phyloP scores from a whole-genome alignment of 2,888 invertebrate genomes.

The Drosophila nr. perissopoda region DNA sequence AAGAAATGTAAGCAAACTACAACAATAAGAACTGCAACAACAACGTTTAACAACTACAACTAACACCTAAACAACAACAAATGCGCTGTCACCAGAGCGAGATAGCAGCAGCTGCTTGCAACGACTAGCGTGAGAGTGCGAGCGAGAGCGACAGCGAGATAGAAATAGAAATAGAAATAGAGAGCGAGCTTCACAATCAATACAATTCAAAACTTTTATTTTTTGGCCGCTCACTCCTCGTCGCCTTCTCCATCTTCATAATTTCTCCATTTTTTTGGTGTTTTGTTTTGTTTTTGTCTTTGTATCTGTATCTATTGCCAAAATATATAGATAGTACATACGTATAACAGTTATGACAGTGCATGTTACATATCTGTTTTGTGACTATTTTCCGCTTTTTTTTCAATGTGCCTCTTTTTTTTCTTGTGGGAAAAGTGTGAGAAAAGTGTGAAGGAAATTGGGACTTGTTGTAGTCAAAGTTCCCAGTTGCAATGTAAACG shows the following conservation, averaged over 20 bases:
- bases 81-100: constrained; percentile 32
- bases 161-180: constrained; percentile 29
- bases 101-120: constrained; percentile 29
- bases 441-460: not conserved
- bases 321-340: constrained; percentile 31
- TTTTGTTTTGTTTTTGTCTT: constrained; percentile 19
- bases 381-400: constrained; percentile 13
- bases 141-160: constrained; percentile 10
- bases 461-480: not conserved
- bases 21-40: constrained; percentile 20
- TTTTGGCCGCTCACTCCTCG: not conserved
- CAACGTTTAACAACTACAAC: constrained; percentile 13
- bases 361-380: not conserved
- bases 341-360: constrained; percentile 27
- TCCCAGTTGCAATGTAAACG: not conserved
- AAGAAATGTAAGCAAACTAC: constrained; percentile 11
- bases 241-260: too few species aligned
- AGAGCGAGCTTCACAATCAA: constrained; percentile 62
- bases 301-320: constrained; percentile 24
- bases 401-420: constrained; percentile 34
- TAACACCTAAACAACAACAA: constrained; percentile 21
- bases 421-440: constrained; percentile 2
- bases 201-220: constrained; percentile 34
- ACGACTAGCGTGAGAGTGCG: constrained; percentile 35
- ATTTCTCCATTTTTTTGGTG: not conserved